Evolutionary conservation across 1,140 invertebrate species (phyloP).

Genomic region (Coelopa frigida): DNA sequence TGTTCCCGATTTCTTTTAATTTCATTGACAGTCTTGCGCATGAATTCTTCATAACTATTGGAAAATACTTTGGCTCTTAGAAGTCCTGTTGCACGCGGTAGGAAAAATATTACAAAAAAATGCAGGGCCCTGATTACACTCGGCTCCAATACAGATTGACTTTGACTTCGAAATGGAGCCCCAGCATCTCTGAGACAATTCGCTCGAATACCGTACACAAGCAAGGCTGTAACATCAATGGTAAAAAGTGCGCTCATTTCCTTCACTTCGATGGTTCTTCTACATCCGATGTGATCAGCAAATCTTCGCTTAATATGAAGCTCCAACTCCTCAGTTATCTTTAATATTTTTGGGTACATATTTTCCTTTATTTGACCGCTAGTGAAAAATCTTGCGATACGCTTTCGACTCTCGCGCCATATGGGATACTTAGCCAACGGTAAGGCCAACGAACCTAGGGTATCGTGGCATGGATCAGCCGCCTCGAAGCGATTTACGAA

Average conservation of each 20-base stretch:
- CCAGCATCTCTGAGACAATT: slow-evolving; percentile 46
- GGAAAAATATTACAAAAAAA: slow-evolving; percentile 41
- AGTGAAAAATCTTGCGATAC: slow-evolving; percentile 50
- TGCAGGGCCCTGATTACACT: slow-evolving; percentile 31
- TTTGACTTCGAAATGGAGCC: slow-evolving; percentile 41
- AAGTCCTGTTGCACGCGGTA: slow-evolving; percentile 30
- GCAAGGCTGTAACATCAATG: slow-evolving; percentile 55
- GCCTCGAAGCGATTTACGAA: slow-evolving; percentile 45
- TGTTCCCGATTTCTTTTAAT: slow-evolving; percentile 20
- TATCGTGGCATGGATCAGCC: slow-evolving; percentile 23
- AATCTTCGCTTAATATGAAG: slow-evolving; percentile 20
- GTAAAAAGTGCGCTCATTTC: slow-evolving; percentile 38
- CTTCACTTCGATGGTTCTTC: slow-evolving; percentile 11
- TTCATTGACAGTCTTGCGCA: slow-evolving; percentile 26
- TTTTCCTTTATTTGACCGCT: slow-evolving; percentile 47
- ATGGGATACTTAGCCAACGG: slow-evolving; percentile 34
- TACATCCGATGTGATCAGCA: slow-evolving; percentile 17
- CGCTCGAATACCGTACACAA: slow-evolving; percentile 52
- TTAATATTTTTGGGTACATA: slow-evolving; percentile 47
- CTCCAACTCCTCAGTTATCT: slow-evolving; percentile 25
- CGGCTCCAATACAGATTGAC: slow-evolving; percentile 44
- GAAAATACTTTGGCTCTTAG: slow-evolving; percentile 33
- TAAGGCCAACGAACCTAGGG: slow-evolving; percentile 29
- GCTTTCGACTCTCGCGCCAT: slow-evolving; percentile 49
- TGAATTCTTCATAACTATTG: slow-evolving; percentile 24